Evolutionary conservation across 2,888 invertebrate species (phyloP).

Genomic region (Pammene fasciana): DNA sequence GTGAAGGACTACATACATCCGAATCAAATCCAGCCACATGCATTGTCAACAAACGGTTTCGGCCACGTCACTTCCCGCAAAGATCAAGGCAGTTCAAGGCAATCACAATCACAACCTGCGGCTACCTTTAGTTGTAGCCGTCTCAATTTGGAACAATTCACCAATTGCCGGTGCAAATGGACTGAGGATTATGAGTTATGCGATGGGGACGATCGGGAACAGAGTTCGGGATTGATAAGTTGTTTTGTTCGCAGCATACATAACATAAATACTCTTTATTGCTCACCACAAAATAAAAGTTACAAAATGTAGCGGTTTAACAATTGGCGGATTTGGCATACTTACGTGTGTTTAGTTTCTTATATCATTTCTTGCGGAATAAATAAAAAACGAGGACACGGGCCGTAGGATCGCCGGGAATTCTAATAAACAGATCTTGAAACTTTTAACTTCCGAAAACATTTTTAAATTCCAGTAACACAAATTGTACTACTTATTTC

Average conservation of each 20-base stretch:
- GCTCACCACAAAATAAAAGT: too few relatives aligned
- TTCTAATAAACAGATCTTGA: too few relatives aligned
- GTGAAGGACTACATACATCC: not conserved
- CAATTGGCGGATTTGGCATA: too few relatives aligned
- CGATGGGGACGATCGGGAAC: slow-evolving; percentile 17
- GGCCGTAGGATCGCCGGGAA: too few relatives aligned
- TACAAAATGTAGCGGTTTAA: too few relatives aligned
- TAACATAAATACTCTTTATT: not conserved
- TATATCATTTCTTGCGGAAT: too few relatives aligned
- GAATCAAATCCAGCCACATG: not conserved
- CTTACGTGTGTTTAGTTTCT: too few relatives aligned
- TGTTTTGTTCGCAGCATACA: not conserved
- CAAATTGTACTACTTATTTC: too few relatives aligned
- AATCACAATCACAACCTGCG: slow-evolving; percentile 43
- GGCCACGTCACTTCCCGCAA: slow-evolving; percentile 19
- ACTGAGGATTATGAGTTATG: slow-evolving; percentile 11
- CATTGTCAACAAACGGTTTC: slow-evolving; percentile 33
- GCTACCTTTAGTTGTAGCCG: slow-evolving; percentile 56
- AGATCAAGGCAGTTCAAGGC: slow-evolving; percentile 33
- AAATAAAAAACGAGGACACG: too few relatives aligned
- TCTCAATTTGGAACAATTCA: slow-evolving; percentile 51
- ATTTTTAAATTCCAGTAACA: too few relatives aligned
- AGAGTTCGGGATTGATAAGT: not conserved
- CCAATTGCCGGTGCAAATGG: slow-evolving; percentile 50
- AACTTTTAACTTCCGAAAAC: too few relatives aligned